Evolutionary conservation across 2,888 invertebrate genomes (phyloP).

Genomic region (Eudemis profundana): DNA sequence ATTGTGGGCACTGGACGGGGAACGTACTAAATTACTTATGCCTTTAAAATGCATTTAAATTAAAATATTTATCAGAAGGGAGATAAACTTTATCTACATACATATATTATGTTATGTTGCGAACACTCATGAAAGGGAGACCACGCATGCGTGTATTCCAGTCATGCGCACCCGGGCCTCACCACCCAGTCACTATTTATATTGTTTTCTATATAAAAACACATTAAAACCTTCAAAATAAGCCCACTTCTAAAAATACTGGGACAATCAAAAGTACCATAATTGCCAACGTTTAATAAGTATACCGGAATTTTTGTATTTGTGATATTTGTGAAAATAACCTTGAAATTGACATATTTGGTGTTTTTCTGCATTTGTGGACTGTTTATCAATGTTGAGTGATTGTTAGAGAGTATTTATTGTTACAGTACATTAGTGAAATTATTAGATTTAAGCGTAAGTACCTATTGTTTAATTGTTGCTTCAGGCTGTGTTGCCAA

Average conservation of each 20-base stretch:
- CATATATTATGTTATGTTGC: too few species aligned
- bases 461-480: neutral
- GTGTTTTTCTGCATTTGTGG: conserved; percentile 19
- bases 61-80: neutral
- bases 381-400: conserved; percentile 10
- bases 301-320: conserved; percentile 3
- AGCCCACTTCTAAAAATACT: neutral
- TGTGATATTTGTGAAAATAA: conserved; percentile 10
- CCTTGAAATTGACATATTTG: conserved; percentile 21
- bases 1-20: too few species aligned
- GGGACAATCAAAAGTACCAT: neutral
- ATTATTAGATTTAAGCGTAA: neutral
- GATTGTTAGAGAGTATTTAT: neutral
- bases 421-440: neutral
- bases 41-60: too few species aligned
- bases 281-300: neutral
- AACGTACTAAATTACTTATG: too few species aligned
- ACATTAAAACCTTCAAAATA: conserved; percentile 37
- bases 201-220: conserved; percentile 54
- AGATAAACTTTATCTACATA: neutral
- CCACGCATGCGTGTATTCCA: conserved; percentile 56
- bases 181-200: conserved; percentile 57
- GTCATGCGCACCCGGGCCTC: conserved; percentile 56
- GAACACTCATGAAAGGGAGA: neutral
- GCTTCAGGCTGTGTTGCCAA: neutral